Evolutionary conservation across 2,113 vertebrate species (phyloP), one percentile per base, ranked within the genome.

Genomic region (Pluvianellus socialis): DNA sequence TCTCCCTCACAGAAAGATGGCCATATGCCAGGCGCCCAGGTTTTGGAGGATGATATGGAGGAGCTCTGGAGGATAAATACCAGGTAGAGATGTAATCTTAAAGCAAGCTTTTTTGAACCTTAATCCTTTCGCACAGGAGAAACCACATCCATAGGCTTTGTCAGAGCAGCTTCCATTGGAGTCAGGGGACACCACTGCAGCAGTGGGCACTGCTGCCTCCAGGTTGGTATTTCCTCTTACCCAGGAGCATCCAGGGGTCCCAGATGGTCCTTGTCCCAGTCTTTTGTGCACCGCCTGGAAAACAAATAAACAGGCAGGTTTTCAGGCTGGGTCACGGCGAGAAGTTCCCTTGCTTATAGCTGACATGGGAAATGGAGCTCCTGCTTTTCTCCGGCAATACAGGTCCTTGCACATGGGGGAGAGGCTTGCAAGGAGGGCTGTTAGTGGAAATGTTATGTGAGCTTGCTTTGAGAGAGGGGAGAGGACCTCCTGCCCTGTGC

Each of bases 241-340:
- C 6, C 27, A 30, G 44, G 30, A 63, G 6, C 4, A 3, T 44
- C 28, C 20, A 35, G 61, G 4, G 12, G 10, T 44, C 24, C 72
- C 49, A 26, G 30, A 24, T 9, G 32, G 9, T 65, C 49, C 44
- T 73, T 67, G 6, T 61, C 38, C 45, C 42, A 13, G 24, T 27
- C 19, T 28, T 28, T 30, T 0, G 0, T 35, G 23, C 32, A 8
- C 20, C 4, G 7, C 45, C 30, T 56, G 45, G n/a, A 33, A 62
- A 76, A 61, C 70, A 87, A 83, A 72, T 30, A 59, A 66, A 72
- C 16, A n/a, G 5, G 4, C 4, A 19, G 35, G 22, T 30, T 33
- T 4, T 53, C 61, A 79, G 66, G 16, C n/a, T 86, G 80, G 30
- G 19, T 21, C 47, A 47, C 19, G 19, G 5, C 6, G 21, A 56